Evolutionary conservation across 1,140 invertebrate species (phyloP).

Genomic region (Drosophila kikkawai): DNA sequence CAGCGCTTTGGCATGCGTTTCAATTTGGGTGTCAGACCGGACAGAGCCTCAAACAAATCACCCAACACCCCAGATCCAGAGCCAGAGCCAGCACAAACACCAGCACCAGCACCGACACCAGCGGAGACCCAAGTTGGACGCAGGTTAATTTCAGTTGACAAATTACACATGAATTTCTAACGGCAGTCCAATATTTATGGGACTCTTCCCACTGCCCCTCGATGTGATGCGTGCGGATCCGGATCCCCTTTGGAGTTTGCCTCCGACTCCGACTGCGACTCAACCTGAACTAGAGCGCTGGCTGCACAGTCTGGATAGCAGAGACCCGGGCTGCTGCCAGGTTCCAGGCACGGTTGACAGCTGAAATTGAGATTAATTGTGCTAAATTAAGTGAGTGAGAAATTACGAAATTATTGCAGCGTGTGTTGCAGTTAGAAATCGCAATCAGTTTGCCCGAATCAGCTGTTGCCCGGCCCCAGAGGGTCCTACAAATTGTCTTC

Average conservation of each 20-base stretch:
- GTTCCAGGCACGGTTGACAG: slow-evolving; percentile 62
- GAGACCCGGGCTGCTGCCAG: slow-evolving; percentile 8
- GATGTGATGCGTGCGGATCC: slow-evolving; percentile 33
- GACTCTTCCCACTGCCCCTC: slow-evolving; percentile 66
- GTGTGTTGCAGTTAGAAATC: slow-evolving; percentile 76
- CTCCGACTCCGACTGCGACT: slow-evolving; percentile 23
- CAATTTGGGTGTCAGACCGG: slow-evolving; percentile 38
- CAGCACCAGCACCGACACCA: neutral
- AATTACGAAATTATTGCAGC: slow-evolving; percentile 80
- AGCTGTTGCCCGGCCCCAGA: slow-evolving; percentile 36
- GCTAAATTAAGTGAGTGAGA: slow-evolving; percentile 82
- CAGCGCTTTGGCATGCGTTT: slow-evolving; percentile 43
- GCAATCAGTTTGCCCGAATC: slow-evolving; percentile 74
- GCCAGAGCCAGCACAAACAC: neutral
- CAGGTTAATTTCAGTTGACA: slow-evolving; percentile 81
- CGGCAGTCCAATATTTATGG: slow-evolving; percentile 78
- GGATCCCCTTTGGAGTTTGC: slow-evolving; percentile 12
- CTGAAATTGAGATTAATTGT: slow-evolving; percentile 82
- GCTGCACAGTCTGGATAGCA: neutral
- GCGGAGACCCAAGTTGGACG: slow-evolving; percentile 31
- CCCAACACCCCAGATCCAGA: slow-evolving; percentile 35
- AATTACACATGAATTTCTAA: slow-evolving; percentile 76
- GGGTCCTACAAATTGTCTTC: slow-evolving; percentile 69
- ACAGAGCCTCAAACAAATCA: slow-evolving; percentile 48
- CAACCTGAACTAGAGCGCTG: slow-evolving; percentile 48